Evolutionary conservation across 2,113 vertebrate species (phyloP).

Genomic region (Elanoides forficatus): DNA sequence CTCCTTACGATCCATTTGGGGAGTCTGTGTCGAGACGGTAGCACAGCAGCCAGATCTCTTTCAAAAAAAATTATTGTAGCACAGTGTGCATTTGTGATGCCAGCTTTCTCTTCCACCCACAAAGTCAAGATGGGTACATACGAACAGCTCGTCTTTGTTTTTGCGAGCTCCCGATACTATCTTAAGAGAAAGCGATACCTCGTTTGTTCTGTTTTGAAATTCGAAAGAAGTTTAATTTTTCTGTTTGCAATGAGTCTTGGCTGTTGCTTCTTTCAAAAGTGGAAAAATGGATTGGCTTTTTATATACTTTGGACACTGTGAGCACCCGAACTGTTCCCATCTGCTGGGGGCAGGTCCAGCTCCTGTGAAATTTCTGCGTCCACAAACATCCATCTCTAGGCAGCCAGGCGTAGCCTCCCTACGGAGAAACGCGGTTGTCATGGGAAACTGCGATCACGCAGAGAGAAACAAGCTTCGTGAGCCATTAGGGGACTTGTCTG

Average conservation of each 20-base stretch:
- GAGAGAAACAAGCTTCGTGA: neutral
- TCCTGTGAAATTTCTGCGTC: neutral
- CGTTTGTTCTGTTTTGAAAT: constrained; percentile 11
- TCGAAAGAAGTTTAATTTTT: neutral
- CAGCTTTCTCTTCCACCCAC: neutral
- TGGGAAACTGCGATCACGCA: neutral
- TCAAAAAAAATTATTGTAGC: neutral
- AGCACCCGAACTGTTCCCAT: neutral
- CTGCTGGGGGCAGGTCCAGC: neutral
- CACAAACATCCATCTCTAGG: neutral
- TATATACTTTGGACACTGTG: neutral
- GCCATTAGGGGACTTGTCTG: neutral
- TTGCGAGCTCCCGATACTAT: neutral
- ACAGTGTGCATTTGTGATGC: neutral
- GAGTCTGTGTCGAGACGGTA: neutral
- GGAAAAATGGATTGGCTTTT: neutral
- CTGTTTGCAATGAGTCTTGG: neutral
- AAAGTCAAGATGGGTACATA: neutral
- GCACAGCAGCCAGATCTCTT: neutral
- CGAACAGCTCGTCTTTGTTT: neutral
- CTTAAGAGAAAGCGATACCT: neutral
- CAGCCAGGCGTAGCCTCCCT: neutral
- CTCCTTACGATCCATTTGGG: neutral
- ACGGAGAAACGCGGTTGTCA: neutral
- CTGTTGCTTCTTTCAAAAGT: neutral